Evolutionary conservation across 2,888 invertebrate species (phyloP).

Genomic region (Cheilosia pagana): DNA sequence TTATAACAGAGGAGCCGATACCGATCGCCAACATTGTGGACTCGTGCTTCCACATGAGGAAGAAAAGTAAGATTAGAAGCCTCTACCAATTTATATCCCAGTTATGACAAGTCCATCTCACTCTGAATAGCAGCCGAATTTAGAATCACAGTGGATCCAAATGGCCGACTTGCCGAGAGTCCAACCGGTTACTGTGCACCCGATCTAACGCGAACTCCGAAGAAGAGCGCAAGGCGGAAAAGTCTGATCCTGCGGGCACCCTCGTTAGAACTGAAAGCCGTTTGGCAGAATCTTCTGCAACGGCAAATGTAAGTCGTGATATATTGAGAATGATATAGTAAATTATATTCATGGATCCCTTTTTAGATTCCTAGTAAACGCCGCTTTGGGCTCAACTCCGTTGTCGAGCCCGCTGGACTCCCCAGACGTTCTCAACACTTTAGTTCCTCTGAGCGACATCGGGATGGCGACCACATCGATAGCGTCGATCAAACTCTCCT

Average conservation of each 20-base stretch:
- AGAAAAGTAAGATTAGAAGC: conserved; percentile 86
- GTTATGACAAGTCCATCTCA: not conserved
- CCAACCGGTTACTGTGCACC: conserved; percentile 90
- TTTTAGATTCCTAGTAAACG: conserved; percentile 92
- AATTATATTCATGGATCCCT: conserved; percentile 5
- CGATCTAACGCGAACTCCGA: conserved; percentile 86
- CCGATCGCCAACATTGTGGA: conserved; percentile 91
- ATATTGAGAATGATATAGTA: no score
- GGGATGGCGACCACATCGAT: conserved; percentile 83
- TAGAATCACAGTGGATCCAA: conserved; percentile 89
- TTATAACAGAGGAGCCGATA: conserved; percentile 94
- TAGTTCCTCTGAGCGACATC: conserved; percentile 83
- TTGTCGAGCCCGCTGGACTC: conserved; percentile 93
- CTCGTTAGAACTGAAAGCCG: conserved; percentile 92
- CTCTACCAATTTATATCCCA: not conserved
- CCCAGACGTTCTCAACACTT: conserved; percentile 86
- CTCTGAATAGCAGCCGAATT: conserved; percentile 91
- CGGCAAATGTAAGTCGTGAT: conserved; percentile 90
- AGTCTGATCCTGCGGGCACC: conserved; percentile 91
- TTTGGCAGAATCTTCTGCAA: conserved; percentile 94
- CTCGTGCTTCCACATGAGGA: conserved; percentile 93
- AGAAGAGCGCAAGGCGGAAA: conserved; percentile 87
- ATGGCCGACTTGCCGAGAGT: conserved; percentile 87
- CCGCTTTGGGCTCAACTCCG: conserved; percentile 90
- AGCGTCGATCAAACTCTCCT: conserved; percentile 83